Evolutionary conservation across 2,113 vertebrate genomes (phyloP).

Genomic region (Eubucco bourcierii): DNA sequence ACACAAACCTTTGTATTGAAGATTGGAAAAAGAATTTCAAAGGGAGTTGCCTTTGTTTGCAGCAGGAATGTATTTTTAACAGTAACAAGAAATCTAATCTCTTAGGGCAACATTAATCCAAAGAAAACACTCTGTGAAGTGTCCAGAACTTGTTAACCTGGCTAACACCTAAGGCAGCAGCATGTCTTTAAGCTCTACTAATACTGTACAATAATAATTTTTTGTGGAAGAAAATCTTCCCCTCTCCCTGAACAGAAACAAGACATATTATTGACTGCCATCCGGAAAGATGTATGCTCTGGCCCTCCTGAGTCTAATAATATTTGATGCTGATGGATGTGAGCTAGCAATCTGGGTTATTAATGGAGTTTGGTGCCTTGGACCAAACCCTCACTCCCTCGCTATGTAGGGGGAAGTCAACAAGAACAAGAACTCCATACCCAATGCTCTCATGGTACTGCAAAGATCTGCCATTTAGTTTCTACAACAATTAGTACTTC

Average conservation of each 20-base stretch:
- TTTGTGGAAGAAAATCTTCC: constrained; percentile 31
- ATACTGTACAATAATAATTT: constrained; percentile 58
- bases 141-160: constrained; percentile 36
- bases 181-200: constrained; percentile 42
- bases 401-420: not conserved
- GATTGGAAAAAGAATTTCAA: not conserved
- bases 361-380: constrained; percentile 50
- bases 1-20: not conserved
- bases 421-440: not conserved
- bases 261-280: constrained; percentile 59
- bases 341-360: constrained; percentile 57
- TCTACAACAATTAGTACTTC: not conserved
- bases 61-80: not conserved
- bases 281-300: constrained; percentile 36
- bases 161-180: constrained; percentile 10
- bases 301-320: constrained; percentile 50
- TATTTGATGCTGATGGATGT: constrained; percentile 70
- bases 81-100: not conserved
- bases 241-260: constrained; percentile 41
- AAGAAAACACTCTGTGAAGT: constrained; percentile 1
- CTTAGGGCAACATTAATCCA: constrained; percentile 24
- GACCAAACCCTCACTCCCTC: not conserved
- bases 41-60: not conserved
- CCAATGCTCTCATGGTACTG: not conserved
- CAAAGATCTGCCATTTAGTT: not conserved